Percentiles rank a stretch among this genome's conserved stretches.
Conservation (phyloP, 2,888 invertebrate genomes). For the Sphinx pinastri region DNA sequence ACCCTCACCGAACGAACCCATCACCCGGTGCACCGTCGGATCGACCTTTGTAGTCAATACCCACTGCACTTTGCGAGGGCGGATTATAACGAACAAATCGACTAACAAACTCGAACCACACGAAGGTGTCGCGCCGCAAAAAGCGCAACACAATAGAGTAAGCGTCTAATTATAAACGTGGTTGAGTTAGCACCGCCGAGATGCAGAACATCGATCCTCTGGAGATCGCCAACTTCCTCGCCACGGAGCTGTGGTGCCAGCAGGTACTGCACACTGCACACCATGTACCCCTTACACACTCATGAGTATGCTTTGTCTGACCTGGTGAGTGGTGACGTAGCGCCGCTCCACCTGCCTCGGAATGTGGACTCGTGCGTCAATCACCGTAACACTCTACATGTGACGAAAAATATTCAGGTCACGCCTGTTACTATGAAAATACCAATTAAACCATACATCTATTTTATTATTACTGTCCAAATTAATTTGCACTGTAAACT, state of each 20-base stretch:
- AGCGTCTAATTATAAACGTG: conserved; percentile 83
- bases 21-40: conserved; percentile 54
- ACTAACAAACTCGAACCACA: conserved; percentile 81
- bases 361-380: conserved; percentile 17
- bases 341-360: background rate
- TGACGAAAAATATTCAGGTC: conserved; percentile 25
- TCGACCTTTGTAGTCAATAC: conserved; percentile 61
- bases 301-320: background rate
- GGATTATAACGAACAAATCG: conserved; percentile 82
- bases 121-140: conserved; percentile 83
- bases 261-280: conserved; percentile 82
- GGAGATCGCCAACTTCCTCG: conserved; percentile 93
- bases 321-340: background rate
- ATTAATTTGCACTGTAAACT: conserved; percentile 41
- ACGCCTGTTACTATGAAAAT: conserved; percentile 20
- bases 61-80: conserved; percentile 74
- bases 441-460: conserved; percentile 18
- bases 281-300: too few relatives aligned
- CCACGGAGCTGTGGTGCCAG: conserved; percentile 93
- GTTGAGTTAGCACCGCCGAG: conserved; percentile 67
- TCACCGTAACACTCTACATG: conserved; percentile 6
- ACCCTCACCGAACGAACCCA: conserved; percentile 37
- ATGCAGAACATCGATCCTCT: conserved; percentile 89
- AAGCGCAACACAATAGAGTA: conserved; percentile 83
- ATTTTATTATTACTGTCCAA: conserved; percentile 35